Percentiles rank a stretch among this genome's conserved stretches.
Evolutionary conservation across 2,888 invertebrate species (phyloP).

Genomic region (Spisula solida): DNA sequence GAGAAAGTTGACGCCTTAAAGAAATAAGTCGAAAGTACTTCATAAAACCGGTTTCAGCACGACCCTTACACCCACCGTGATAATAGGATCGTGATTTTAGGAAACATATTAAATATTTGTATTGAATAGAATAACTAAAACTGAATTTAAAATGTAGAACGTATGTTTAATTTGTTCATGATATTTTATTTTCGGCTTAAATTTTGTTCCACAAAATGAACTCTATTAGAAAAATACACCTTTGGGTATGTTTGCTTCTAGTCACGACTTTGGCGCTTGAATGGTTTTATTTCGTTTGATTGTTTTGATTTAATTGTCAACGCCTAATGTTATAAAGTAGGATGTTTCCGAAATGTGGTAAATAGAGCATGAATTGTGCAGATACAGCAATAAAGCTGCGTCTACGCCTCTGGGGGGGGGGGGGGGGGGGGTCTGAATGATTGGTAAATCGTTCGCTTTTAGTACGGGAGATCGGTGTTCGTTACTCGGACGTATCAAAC

Average conservation of each 20-base stretch:
- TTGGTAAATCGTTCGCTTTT: no score
- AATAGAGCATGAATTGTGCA: not conserved
- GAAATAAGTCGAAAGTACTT: no score
- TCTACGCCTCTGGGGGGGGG: no score
- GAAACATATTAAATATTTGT: not conserved
- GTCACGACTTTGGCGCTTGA: not conserved
- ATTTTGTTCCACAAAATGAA: not conserved
- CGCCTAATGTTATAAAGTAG: not conserved
- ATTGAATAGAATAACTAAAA: not conserved
- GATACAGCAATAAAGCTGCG: no score
- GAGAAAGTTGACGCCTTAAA: not conserved
- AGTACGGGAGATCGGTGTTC: no score
- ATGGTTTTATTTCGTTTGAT: no score
- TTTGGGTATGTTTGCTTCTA: not conserved
- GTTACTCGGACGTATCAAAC: no score
- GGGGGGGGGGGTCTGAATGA: no score
- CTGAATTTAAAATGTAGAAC: not conserved
- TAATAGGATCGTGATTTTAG: not conserved
- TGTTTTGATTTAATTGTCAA: not conserved
- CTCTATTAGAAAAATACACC: not conserved
- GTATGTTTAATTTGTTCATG: not conserved
- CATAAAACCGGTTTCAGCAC: not conserved
- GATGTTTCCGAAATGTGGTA: not conserved
- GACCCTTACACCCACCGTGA: not conserved
- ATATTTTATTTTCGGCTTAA: slow-evolving; percentile 6